phyloP scores from a whole-genome alignment of 2,888 invertebrate species.

The Zele albiditarsus region DNA sequence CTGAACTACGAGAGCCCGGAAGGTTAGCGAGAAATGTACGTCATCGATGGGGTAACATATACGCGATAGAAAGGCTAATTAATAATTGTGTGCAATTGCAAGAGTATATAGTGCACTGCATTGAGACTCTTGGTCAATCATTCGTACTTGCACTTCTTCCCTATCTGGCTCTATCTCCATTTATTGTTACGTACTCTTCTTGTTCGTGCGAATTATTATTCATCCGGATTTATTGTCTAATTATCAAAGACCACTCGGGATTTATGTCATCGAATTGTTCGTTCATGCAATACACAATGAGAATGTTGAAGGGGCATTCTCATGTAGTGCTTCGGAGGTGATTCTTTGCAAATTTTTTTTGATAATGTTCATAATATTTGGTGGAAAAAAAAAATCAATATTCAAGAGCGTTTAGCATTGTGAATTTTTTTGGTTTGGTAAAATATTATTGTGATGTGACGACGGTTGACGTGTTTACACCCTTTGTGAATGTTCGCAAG shows the following conservation, averaged over 20 bases:
- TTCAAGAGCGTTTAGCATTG: too few species aligned
- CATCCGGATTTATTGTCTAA: background rate
- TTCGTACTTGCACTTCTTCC: background rate
- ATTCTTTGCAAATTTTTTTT: too few species aligned
- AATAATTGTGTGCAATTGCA: constrained; percentile 8
- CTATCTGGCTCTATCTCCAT: constrained; percentile 15
- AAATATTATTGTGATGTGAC: too few species aligned
- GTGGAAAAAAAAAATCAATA: too few species aligned
- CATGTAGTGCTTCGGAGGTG: too few species aligned
- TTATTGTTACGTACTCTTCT: constrained; percentile 8
- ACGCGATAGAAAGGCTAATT: constrained; percentile 19
- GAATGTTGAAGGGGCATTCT: too few species aligned
- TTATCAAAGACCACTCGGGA: background rate
- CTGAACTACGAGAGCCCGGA: constrained; percentile 30
- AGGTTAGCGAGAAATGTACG: constrained; percentile 44
- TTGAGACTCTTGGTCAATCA: background rate
- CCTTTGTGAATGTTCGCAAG: too few species aligned
- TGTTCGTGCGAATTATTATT: background rate
- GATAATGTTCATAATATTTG: too few species aligned
- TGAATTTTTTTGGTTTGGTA: too few species aligned
- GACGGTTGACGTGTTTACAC: too few species aligned
- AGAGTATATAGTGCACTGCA: background rate
- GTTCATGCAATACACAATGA: too few species aligned
- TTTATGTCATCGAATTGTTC: too few species aligned
- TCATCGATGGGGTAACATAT: constrained; percentile 23